Base-by-base conservation (phyloP, 2,888 invertebrate species). In the Scelioninae gen. 2 region DNA sequence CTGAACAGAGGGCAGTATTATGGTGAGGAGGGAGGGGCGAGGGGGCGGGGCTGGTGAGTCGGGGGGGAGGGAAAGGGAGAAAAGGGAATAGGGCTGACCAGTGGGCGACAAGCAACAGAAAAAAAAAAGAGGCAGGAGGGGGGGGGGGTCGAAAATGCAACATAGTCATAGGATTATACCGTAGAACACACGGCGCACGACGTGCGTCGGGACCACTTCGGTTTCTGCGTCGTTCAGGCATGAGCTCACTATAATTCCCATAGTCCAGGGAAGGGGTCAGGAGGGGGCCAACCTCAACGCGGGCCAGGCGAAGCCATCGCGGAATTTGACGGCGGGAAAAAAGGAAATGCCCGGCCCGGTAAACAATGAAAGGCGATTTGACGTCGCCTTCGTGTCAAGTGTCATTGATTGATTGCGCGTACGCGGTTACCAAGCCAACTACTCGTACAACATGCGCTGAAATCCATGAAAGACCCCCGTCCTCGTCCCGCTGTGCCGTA, bases 1-100 rank as follows among this genome's bases (percentile, higher is more conserved):
- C 98, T n/a, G n/a, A n/a, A n/a, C n/a, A n/a, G n/a, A n/a, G n/a
- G n/a, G n/a, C n/a, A n/a, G n/a, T n/a, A n/a, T n/a, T n/a, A n/a
- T n/a, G n/a, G n/a, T n/a, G n/a, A n/a, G n/a, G n/a, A n/a, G n/a
- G n/a, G n/a, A n/a, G n/a, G n/a, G n/a, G n/a, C n/a, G n/a, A n/a
- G n/a, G n/a, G n/a, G n/a, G n/a, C 97, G 79, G 98, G 98, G 89
- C 98, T 99, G 90, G 97, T 97, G 87, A 98, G 94, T 88, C 97
- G 98, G 97, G 91, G 5, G 91, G 91, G 82, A 85, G 83, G n/a
- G n/a, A n/a, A n/a, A 83, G 81, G 2, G 31, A 80, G 77, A 10
- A 55, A 53, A 16, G 9, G 39, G 52, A 31, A 6, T 9, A 9
- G 33, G n/a, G n/a, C n/a, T n/a, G n/a, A n/a, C n/a, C n/a, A n/a